Percentiles rank a stretch among this genome's conserved stretches.
Evolutionary conservation across 2,888 invertebrate species (phyloP).

Genomic region (Argyresthia goedartella): DNA sequence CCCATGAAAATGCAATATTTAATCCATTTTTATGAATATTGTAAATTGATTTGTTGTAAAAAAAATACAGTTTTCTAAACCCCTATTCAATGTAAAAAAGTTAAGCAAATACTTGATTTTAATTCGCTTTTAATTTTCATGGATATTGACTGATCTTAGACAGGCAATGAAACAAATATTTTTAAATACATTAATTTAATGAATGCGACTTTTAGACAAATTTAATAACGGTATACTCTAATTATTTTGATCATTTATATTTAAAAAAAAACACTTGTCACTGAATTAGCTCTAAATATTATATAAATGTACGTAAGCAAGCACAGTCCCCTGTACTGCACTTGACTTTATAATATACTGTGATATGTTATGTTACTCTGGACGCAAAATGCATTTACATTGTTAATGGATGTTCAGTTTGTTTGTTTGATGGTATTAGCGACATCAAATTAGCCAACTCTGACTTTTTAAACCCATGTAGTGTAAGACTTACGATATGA

Average conservation of each 20-base stretch:
- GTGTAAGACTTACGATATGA: too few species aligned
- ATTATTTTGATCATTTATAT: not conserved
- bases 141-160: too few species aligned
- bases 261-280: not conserved
- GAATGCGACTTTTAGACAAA: not conserved
- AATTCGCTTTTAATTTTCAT: too few species aligned
- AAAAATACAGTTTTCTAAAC: too few species aligned
- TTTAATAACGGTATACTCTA: too few species aligned
- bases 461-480: not conserved
- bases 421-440: not conserved
- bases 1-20: too few species aligned
- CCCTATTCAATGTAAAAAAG: too few species aligned
- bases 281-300: not conserved
- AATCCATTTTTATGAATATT: too few species aligned
- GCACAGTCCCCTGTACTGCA: slow-evolving; percentile 8
- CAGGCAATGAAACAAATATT: too few species aligned
- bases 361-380: slow-evolving; percentile 12
- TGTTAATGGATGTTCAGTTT: not conserved
- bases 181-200: not conserved
- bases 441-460: not conserved
- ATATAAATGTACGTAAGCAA: not conserved
- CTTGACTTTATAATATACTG: slow-evolving; percentile 14
- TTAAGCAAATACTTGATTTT: too few species aligned
- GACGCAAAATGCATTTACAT: not conserved
- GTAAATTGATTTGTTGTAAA: too few species aligned